Percentiles rank a stretch among this genome's conserved stretches.
These are phyloP conservation scores for Physella acuta DNA, from an alignment of 1,140 invertebrate genomes.

Conservation along the genomic window DNA sequence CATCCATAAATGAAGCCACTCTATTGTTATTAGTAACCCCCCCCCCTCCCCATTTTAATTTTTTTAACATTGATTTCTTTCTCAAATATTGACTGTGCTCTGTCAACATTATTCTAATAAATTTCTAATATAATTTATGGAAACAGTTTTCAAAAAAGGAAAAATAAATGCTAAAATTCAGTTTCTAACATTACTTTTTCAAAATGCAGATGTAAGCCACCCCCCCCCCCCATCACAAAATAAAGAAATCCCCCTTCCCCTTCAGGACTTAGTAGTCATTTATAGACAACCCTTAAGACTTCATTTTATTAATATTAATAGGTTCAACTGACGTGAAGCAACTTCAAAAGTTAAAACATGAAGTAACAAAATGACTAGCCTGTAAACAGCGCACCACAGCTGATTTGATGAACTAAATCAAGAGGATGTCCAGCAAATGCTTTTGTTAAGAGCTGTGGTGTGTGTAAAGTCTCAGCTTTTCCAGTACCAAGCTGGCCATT, in stretches of 20 bases:
- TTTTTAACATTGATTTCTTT: too few relatives aligned
- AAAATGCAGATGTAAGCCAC: neutral
- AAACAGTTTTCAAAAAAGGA: too few relatives aligned
- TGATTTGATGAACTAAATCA: neutral
- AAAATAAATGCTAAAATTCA: too few relatives aligned
- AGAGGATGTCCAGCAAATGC: neutral
- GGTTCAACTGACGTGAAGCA: too few relatives aligned
- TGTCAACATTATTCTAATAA: too few relatives aligned
- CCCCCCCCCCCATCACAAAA: neutral
- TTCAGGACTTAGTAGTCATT: neutral
- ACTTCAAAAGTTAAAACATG: neutral
- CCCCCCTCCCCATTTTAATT: neutral
- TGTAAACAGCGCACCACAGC: constrained; percentile 14
- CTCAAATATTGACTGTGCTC: neutral
- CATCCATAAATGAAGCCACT: neutral
- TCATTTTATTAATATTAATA: neutral
- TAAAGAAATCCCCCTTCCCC: neutral
- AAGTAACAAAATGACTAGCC: neutral
- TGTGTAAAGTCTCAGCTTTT: constrained; percentile 19
- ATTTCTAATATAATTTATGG: too few relatives aligned
- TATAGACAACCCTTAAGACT: neutral
- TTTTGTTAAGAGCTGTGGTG: constrained; percentile 11
- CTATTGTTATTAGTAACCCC: neutral
- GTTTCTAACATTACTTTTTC: too few relatives aligned
- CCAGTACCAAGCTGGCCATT: constrained; percentile 38